phyloP scores from a whole-genome alignment of 1,140 invertebrate genomes.

The Anagrus nilaparvatae region DNA sequence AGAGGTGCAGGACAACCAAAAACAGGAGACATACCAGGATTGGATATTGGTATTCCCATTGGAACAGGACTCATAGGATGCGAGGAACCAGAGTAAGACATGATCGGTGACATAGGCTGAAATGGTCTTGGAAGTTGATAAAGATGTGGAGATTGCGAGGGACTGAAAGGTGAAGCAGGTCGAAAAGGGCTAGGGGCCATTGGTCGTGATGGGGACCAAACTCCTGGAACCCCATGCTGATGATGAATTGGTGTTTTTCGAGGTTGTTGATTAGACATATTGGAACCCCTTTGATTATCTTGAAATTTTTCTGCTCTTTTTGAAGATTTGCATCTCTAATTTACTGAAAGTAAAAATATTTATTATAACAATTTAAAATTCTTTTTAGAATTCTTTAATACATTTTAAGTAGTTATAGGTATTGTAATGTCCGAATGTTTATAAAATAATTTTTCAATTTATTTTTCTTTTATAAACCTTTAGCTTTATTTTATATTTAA shows the following conservation, averaged over 20 bases:
- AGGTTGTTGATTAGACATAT: no score
- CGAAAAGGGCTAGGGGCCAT: constrained; percentile 25
- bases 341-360: no score
- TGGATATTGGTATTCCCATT: constrained; percentile 36
- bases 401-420: no score
- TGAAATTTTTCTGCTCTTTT: constrained; percentile 25
- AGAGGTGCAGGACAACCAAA: constrained; percentile 32
- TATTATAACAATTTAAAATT: no score
- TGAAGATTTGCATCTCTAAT: no score
- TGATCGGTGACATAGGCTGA: constrained; percentile 20
- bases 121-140: constrained; percentile 10
- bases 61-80: constrained; percentile 38
- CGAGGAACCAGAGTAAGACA: constrained; percentile 28
- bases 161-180: constrained; percentile 25
- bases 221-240: constrained; percentile 31
- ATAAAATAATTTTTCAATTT: no score
- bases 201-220: constrained; percentile 30
- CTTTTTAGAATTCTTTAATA: no score
- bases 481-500: no score
- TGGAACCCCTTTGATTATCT: constrained; percentile 17
- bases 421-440: no score
- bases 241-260: no score
- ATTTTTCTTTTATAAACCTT: no score
- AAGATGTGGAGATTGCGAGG: constrained; percentile 18
- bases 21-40: constrained; percentile 37